These are phyloP conservation scores for Hemistola chrysoprasaria DNA, from an alignment of 2,888 invertebrate genomes.

Conservation along the genomic window DNA sequence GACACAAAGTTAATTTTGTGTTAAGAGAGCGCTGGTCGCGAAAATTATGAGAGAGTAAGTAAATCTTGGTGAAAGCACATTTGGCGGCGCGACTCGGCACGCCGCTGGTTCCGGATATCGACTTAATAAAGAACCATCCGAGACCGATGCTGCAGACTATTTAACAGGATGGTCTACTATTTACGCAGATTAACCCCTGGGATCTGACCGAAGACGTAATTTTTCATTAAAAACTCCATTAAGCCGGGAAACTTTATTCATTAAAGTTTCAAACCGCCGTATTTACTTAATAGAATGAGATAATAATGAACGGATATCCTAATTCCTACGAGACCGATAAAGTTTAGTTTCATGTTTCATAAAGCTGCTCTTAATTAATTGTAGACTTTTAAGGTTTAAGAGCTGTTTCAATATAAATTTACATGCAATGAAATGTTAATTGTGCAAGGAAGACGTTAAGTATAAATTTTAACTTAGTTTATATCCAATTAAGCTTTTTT, in stretches of 20 bases:
- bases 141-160: constrained; percentile 48
- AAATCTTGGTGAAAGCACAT: constrained; percentile 43
- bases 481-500: no score
- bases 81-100: constrained; percentile 21
- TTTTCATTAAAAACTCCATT: constrained; percentile 52
- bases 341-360: constrained; percentile 10
- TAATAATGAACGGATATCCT: constrained; percentile 24
- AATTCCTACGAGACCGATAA: constrained; percentile 13
- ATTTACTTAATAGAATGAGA: constrained; percentile 27
- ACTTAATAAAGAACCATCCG: constrained; percentile 59
- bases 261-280: constrained; percentile 31
- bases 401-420: no score
- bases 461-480: no score
- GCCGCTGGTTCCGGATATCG: constrained; percentile 51
- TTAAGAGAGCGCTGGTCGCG: no score
- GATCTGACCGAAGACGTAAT: constrained; percentile 45
- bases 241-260: constrained; percentile 36
- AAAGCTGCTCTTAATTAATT: not conserved
- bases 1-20: no score
- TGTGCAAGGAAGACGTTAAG: no score
- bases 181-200: constrained; percentile 51
- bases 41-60: constrained; percentile 33
- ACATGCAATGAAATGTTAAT: no score
- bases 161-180: constrained; percentile 52
- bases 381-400: no score